These are phyloP conservation scores for Saguinus midas DNA, from an alignment of 2,113 vertebrate genomes.

Conservation along the genomic window DNA sequence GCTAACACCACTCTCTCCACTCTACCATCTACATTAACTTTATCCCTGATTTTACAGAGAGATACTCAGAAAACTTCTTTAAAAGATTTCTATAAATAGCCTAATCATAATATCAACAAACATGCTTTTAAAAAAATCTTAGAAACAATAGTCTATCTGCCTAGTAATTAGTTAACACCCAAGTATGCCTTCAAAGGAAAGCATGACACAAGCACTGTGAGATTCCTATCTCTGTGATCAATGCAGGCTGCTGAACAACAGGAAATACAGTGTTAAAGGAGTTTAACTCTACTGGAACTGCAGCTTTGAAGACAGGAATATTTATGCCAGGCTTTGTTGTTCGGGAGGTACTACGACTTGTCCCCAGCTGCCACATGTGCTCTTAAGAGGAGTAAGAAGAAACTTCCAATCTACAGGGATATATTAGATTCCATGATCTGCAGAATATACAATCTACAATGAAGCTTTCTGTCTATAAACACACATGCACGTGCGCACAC, in stretches of 20 bases:
- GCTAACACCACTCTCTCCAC: not conserved
- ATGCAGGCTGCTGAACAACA: not conserved
- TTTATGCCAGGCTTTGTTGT: fast-evolving
- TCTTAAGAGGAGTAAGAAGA: not conserved
- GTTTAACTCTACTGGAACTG: not conserved
- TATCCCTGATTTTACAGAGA: not conserved
- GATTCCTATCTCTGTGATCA: fast-evolving
- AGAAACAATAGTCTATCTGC: conserved; percentile 50
- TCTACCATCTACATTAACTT: not conserved
- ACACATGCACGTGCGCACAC: not conserved
- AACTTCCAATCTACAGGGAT: fast-evolving
- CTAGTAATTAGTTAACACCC: conserved; percentile 50
- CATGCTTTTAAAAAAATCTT: not conserved
- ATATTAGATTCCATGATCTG: not conserved
- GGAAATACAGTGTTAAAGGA: conserved; percentile 34
- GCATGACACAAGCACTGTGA: not conserved
- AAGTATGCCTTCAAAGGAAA: not conserved
- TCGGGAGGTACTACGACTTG: not conserved
- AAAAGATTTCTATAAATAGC: conserved; percentile 33
- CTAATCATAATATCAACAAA: conserved; percentile 35
- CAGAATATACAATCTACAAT: not conserved
- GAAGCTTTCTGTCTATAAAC: fast-evolving
- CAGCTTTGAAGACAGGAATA: not conserved
- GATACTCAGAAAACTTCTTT: not conserved
- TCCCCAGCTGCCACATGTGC: fast-evolving